Conservation (phyloP, 2,113 vertebrate species). For the Procavia capensis region DNA sequence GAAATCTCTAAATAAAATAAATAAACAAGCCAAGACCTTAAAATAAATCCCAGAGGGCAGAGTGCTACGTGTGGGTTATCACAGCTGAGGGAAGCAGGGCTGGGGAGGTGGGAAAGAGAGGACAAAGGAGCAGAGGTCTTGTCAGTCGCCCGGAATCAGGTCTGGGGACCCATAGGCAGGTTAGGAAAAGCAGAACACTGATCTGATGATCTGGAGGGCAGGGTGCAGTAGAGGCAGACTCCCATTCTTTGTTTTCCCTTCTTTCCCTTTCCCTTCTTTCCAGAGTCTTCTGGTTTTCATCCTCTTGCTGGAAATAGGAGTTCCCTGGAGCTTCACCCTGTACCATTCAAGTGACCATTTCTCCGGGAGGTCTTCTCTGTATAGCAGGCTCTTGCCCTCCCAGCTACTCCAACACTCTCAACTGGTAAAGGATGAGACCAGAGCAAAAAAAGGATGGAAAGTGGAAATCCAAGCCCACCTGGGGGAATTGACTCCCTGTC, state of each 20-base stretch:
- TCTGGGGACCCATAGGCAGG: background rate
- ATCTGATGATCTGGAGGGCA: background rate
- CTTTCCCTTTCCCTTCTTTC: background rate
- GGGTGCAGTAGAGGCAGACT: background rate
- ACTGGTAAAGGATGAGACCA: background rate
- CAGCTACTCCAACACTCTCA: background rate
- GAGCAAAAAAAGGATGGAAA: slow-evolving; percentile 45
- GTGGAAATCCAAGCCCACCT: background rate
- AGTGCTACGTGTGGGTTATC: slow-evolving; percentile 87
- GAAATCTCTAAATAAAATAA: slow-evolving; percentile 89
- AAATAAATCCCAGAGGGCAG: slow-evolving; percentile 87
- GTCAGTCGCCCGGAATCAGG: background rate
- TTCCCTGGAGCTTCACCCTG: background rate
- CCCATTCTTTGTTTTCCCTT: background rate
- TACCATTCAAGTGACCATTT: background rate
- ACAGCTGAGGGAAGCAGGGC: slow-evolving; percentile 71
- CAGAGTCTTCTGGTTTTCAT: background rate
- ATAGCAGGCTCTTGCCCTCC: background rate
- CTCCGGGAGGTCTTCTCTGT: background rate
- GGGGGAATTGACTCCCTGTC: background rate
- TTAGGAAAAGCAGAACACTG: background rate
- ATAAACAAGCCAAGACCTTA: slow-evolving; percentile 87
- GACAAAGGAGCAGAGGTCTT: slow-evolving; percentile 67
- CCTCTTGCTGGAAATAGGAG: background rate
- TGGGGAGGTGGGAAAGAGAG: slow-evolving; percentile 52